Evolutionary conservation across 2,797 vertebrate species (phyloP).

Genomic region (Dermochelys coriacea): DNA sequence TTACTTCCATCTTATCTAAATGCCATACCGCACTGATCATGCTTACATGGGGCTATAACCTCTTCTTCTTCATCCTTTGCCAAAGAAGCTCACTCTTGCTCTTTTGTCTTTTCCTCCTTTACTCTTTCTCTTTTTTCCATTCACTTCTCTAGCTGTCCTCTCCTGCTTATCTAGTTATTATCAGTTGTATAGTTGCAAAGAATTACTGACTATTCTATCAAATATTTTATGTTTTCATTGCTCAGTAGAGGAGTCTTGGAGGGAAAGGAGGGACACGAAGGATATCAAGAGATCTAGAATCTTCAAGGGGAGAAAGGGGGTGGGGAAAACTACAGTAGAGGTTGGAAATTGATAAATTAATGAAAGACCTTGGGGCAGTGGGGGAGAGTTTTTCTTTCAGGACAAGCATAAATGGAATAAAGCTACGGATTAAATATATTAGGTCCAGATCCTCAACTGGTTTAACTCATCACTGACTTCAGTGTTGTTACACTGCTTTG

Average conservation of each 20-base stretch:
- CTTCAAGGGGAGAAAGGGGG: background rate
- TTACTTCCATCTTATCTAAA: background rate
- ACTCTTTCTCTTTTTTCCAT: background rate
- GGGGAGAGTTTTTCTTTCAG: background rate
- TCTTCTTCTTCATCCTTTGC: background rate
- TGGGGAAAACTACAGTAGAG: background rate
- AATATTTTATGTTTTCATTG: background rate
- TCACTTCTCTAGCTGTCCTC: background rate
- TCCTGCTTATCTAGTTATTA: background rate
- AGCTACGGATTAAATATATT: background rate
- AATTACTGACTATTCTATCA: background rate
- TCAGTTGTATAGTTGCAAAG: background rate
- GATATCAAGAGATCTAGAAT: background rate
- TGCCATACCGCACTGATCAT: accelerated
- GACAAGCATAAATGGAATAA: background rate
- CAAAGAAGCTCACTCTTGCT: background rate
- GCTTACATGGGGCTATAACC: accelerated
- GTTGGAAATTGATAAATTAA: background rate
- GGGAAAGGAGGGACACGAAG: background rate
- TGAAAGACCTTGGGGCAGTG: background rate
- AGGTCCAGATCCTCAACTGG: background rate
- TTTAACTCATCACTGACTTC: background rate
- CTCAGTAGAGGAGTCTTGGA: accelerated
- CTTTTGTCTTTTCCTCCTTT: background rate
- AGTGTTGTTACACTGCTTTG: background rate